Conservation (phyloP, 1,140 invertebrate genomes). For the Zaprionus camerounensis region DNA sequence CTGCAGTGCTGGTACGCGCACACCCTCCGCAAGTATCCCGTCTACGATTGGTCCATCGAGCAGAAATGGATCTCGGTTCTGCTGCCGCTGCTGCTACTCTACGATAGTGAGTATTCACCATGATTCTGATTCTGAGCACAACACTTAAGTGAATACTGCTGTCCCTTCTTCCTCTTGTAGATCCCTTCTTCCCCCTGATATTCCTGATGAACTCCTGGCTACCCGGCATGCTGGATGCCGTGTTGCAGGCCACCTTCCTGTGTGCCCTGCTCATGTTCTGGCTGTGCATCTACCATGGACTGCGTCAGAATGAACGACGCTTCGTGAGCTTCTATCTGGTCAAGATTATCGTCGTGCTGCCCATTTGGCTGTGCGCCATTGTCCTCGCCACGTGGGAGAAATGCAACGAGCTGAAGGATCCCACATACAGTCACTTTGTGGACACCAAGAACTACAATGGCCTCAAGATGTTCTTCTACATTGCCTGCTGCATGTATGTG, state of each 20-base stretch:
- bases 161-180: constrained; percentile 85
- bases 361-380: constrained; percentile 94
- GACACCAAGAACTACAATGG: constrained; percentile 94
- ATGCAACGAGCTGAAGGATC: constrained; percentile 94
- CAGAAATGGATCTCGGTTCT: constrained; percentile 98
- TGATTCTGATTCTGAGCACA: neutral
- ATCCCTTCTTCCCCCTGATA: constrained; percentile 96
- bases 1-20: constrained; percentile 96
- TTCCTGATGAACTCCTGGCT: constrained; percentile 96
- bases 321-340: constrained; percentile 95
- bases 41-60: constrained; percentile 98
- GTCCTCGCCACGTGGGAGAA: constrained; percentile 95
- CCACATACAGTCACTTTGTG: constrained; percentile 95
- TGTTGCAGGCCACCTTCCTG: constrained; percentile 96
- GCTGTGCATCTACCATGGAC: constrained; percentile 94
- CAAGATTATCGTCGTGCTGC: constrained; percentile 94
- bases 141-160: neutral
- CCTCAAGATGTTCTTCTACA: constrained; percentile 95
- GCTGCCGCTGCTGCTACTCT: constrained; percentile 94
- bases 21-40: constrained; percentile 93
- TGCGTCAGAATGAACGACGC: constrained; percentile 95
- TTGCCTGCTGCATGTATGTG: constrained; percentile 93
- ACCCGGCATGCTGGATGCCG: constrained; percentile 94
- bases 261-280: constrained; percentile 95
- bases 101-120: constrained; percentile 91